Conservation (phyloP, 1,140 invertebrate species). For the Drosophila bocqueti region DNA sequence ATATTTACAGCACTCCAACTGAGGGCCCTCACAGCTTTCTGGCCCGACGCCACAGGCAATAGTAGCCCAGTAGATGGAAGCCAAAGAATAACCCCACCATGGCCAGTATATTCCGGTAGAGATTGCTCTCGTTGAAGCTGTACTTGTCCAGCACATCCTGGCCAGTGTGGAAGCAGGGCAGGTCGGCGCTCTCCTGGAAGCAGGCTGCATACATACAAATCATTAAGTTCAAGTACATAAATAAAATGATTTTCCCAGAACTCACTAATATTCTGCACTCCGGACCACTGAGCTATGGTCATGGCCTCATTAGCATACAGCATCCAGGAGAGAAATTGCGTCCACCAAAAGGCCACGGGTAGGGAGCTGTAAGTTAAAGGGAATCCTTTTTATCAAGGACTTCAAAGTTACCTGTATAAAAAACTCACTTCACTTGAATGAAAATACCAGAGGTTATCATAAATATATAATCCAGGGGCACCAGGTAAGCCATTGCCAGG, state of each 20-base stretch:
- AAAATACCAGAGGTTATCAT: slow-evolving; percentile 96
- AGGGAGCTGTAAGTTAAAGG: slow-evolving; percentile 88
- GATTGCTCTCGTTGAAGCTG: slow-evolving; percentile 89
- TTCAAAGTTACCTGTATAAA: rapidly evolving
- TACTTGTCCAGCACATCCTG: slow-evolving; percentile 90
- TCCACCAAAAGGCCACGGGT: slow-evolving; percentile 92
- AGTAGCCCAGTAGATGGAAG: slow-evolving; percentile 90
- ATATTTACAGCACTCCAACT: slow-evolving; percentile 40
- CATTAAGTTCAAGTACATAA: not conserved
- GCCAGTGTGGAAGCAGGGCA: slow-evolving; percentile 90
- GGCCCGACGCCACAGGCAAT: slow-evolving; percentile 88
- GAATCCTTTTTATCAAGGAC: not conserved
- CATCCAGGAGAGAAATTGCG: slow-evolving; percentile 96
- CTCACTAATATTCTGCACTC: slow-evolving; percentile 92
- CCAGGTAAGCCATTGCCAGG: slow-evolving; percentile 92
- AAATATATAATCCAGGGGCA: slow-evolving; percentile 94
- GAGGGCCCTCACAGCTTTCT: slow-evolving; percentile 86
- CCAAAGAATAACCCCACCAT: slow-evolving; percentile 88
- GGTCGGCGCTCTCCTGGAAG: slow-evolving; percentile 85
- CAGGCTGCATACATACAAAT: slow-evolving; percentile 87
- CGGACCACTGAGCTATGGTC: slow-evolving; percentile 92
- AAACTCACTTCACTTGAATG: slow-evolving; percentile 90
- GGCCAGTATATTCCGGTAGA: slow-evolving; percentile 88
- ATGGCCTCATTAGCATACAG: slow-evolving; percentile 96
- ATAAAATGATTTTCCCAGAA: too few species aligned